Evolutionary conservation across 2,888 invertebrate species (phyloP).

Genomic region (Apamea anceps): DNA sequence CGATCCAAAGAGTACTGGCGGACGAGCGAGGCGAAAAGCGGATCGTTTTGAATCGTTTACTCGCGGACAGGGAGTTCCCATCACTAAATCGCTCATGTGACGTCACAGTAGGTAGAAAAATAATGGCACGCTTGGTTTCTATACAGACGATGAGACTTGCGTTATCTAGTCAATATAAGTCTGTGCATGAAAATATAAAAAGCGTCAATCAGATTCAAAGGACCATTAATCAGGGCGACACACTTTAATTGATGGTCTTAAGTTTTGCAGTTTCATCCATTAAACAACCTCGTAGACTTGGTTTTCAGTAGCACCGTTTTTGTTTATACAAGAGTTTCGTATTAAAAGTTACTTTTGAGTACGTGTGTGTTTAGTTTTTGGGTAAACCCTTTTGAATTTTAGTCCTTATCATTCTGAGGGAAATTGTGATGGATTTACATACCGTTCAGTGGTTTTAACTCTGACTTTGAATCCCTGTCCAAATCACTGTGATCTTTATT

Average conservation of each 20-base stretch:
- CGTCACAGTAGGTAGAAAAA: too few relatives aligned
- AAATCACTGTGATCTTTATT: not conserved
- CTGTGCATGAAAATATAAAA: slow-evolving; percentile 49
- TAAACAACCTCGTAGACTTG: slow-evolving; percentile 38
- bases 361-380: slow-evolving; percentile 11
- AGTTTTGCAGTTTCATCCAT: slow-evolving; percentile 60
- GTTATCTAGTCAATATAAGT: too few relatives aligned
- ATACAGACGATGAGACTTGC: too few relatives aligned
- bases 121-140: too few relatives aligned
- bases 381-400: not conserved
- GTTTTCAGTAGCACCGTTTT: slow-evolving; percentile 39
- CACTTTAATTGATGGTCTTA: slow-evolving; percentile 55
- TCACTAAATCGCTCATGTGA: too few relatives aligned
- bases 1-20: too few relatives aligned
- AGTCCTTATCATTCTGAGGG: not conserved
- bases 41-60: too few relatives aligned
- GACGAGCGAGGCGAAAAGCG: too few relatives aligned
- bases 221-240: slow-evolving; percentile 53
- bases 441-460: too few relatives aligned
- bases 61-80: too few relatives aligned
- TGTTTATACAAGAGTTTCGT: slow-evolving; percentile 42
- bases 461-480: not conserved
- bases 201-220: slow-evolving; percentile 47
- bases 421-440: not conserved
- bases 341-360: slow-evolving; percentile 39